phyloP scores from a whole-genome alignment of 2,888 invertebrate genomes.

The Taphrorychus bicolor region DNA sequence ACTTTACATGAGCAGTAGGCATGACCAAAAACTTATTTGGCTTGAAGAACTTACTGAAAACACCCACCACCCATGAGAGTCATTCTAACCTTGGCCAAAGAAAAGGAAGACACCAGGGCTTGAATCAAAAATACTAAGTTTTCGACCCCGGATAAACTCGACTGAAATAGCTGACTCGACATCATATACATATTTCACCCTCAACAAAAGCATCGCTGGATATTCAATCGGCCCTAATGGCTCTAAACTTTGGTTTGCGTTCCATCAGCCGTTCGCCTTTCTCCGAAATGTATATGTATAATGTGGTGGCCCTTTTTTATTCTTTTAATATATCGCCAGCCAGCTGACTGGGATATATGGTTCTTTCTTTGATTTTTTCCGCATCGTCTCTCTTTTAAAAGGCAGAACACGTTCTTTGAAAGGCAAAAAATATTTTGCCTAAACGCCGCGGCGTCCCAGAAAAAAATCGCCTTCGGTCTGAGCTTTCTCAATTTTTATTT shows the following conservation, averaged over 20 bases:
- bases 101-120: no score
- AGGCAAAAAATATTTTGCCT: constrained; percentile 37
- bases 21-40: no score
- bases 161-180: no score
- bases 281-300: constrained; percentile 29
- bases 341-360: constrained; percentile 36
- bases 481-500: constrained; percentile 3
- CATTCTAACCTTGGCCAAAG: no score
- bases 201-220: background rate
- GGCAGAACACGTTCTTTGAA: constrained; percentile 29
- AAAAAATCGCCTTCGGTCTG: constrained; percentile 14
- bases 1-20: no score
- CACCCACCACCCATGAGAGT: no score
- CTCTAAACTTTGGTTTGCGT: background rate
- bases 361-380: constrained; percentile 39
- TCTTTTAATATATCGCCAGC: constrained; percentile 38
- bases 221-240: background rate
- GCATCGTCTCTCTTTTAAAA: constrained; percentile 34
- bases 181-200: background rate
- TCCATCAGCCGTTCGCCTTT: constrained; percentile 19
- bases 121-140: no score
- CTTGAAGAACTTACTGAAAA: no score
- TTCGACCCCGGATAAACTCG: no score
- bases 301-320: constrained; percentile 31
- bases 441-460: constrained; percentile 30